These are phyloP conservation scores for Carettochelys insculpta DNA, from an alignment of 2,113 vertebrate species.

Conservation along the genomic window DNA sequence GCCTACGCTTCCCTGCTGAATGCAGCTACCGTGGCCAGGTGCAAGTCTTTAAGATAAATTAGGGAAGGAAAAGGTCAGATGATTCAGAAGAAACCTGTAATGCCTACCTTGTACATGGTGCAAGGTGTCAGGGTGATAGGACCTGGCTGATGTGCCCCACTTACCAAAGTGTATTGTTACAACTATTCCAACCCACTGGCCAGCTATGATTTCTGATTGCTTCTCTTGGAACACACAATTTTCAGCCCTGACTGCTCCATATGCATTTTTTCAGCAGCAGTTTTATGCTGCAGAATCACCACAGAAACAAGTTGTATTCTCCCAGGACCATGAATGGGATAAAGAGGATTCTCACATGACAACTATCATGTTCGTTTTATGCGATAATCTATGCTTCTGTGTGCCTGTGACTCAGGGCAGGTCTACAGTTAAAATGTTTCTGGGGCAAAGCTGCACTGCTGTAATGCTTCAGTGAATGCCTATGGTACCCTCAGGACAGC, in stretches of 20 bases:
- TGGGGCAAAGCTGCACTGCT: background rate
- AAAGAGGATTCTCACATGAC: background rate
- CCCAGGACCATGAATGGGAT: background rate
- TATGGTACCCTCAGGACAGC: background rate
- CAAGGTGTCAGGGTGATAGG: background rate
- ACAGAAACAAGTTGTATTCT: accelerated
- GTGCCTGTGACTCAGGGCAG: background rate
- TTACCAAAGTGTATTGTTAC: constrained; percentile 1
- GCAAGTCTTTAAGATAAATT: background rate
- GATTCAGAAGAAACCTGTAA: background rate
- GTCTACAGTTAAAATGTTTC: background rate
- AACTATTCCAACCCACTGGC: background rate
- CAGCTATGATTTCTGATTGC: constrained; percentile 5
- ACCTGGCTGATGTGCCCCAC: background rate
- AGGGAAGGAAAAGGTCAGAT: background rate
- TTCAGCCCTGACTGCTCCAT: background rate
- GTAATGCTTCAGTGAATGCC: background rate
- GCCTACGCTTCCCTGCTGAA: background rate
- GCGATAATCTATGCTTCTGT: accelerated
- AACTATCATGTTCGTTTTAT: background rate
- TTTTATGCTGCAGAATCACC: background rate
- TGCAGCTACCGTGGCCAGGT: background rate
- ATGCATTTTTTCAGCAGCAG: background rate
- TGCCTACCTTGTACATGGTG: background rate
- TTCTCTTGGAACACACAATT: background rate